Percentiles rank a stretch among this genome's conserved stretches.
These are phyloP conservation scores for Orbicella faveolata DNA, from an alignment of 64 coral and sea anemone species.

Conservation along the genomic window DNA sequence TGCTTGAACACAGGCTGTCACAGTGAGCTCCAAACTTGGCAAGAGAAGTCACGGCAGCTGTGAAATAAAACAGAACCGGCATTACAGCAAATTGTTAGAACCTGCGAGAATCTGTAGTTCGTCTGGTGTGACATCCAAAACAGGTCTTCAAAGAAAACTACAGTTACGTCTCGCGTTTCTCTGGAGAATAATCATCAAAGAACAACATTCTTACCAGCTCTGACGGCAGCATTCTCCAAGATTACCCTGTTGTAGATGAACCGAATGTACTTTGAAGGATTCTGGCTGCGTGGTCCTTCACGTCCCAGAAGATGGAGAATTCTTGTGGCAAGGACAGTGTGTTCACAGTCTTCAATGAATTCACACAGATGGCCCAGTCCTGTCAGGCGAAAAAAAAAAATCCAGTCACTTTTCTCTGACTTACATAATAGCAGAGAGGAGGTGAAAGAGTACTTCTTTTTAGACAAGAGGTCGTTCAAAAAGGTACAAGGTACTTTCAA, in stretches of 20 bases:
- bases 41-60: conserved; percentile 94
- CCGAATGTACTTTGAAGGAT: conserved; percentile 90
- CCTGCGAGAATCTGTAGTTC: no score
- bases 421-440: no score
- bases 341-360: conserved; percentile 99
- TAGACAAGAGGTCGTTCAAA: no score
- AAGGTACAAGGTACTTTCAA: no score
- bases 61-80: background rate
- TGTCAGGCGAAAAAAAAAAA: background rate
- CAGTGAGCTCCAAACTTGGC: conserved; percentile 99
- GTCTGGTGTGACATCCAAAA: no score
- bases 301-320: conserved; percentile 96
- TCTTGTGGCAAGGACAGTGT: conserved; percentile 94
- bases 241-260: conserved; percentile 99
- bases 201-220: conserved; percentile 69
- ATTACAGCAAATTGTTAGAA: background rate
- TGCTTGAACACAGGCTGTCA: conserved; percentile 85
- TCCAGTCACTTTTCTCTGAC: no score
- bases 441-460: no score
- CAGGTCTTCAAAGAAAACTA: no score
- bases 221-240: conserved; percentile 96
- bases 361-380: conserved; percentile 97
- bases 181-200: background rate
- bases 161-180: background rate
- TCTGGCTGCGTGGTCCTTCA: conserved; percentile 91